Evolutionary conservation across 2,797 vertebrate species (phyloP), one percentile per base, ranked within the genome.

Genomic region (Leontopithecus rosalia): DNA sequence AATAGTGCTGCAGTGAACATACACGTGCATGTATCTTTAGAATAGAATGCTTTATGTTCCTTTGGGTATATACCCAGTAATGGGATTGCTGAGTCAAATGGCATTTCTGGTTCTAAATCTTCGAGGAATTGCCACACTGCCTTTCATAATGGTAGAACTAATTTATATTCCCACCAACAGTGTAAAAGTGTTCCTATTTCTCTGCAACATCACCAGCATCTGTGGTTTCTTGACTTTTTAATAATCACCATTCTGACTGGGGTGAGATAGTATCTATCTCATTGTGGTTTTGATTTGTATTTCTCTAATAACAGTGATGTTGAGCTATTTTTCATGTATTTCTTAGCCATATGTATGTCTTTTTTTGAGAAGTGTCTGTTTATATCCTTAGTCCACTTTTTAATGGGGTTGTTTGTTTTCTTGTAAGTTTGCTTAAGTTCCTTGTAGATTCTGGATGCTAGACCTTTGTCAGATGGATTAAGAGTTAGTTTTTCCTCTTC

Each of bases 231-330:
- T 67, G 61, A 67, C 61, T 67, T 67, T 67, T 67, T 67, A 67
- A 67, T 67, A n/a, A 67, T 67, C 1, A 1, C 61, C 61, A 67
- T 67, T n/a, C 61, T 67, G 30, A n/a, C 15, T 67, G 30, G 30
- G 0, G 0, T 4, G 3, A 67, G 61, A n/a, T 19, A 33, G 30
- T 33, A 19, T 67, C 30, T 33, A 19, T 67, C 30, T 67, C 14
- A n/a, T 67, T 67, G 30, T 67, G 61, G 61, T n/a, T 67, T 67
- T 67, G 61, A 67, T n/a, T 67, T n/a, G 30, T 30, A 67, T 67
- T 67, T 67, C 15, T 67, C 61, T n/a, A 33, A 64, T 15, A 67
- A 17, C 3, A n/a, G 61, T n/a, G 61, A 67, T 4, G 7, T 67
- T 67, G 61, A 33, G 30, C 30, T 67, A n/a, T 67, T 67, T 67